Conservation (phyloP, 2,888 invertebrate genomes). For the Muscina levida region DNA sequence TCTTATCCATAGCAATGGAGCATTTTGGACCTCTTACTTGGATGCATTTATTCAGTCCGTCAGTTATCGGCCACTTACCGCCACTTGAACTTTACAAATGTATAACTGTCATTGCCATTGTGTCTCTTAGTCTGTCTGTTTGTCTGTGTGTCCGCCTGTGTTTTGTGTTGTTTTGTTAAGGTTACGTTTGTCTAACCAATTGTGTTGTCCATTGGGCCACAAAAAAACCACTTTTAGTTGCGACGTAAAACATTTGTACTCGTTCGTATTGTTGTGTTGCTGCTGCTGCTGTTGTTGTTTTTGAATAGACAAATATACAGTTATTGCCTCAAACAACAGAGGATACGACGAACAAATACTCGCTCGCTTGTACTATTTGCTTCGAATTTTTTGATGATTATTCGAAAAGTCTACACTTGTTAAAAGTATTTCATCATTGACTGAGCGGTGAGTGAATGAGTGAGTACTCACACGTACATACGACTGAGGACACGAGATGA, state of each 20-base stretch:
- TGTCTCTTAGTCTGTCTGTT: conserved; percentile 10
- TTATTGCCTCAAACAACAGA: conserved; percentile 31
- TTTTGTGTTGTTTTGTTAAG: too few species aligned
- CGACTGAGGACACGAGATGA: not conserved
- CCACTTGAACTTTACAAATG: conserved; percentile 62
- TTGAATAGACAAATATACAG: conserved; percentile 30
- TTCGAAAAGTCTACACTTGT: conserved; percentile 17
- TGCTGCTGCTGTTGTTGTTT: not conserved
- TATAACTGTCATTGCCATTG: conserved; percentile 63
- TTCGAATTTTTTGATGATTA: conserved; percentile 12
- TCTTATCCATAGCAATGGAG: too few species aligned
- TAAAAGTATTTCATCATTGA: conserved; percentile 4
- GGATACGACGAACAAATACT: not conserved
- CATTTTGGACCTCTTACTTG: not conserved
- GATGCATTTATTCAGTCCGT: conserved; percentile 8
- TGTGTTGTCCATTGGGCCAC: not conserved
- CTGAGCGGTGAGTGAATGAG: not conserved
- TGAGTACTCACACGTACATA: not conserved
- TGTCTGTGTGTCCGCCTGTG: too few species aligned
- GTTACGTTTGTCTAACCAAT: too few species aligned
- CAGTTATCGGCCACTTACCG: conserved; percentile 55
- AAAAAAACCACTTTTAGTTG: not conserved
- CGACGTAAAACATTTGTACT: not conserved
- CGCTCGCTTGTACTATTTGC: not conserved
- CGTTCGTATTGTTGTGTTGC: too few species aligned